A percentile compares a stretch with the other conserved stretches of the same genome.
These are phyloP conservation scores for Yponomeuta malinellus DNA, from an alignment of 2,888 invertebrate species.

Conservation along the genomic window DNA sequence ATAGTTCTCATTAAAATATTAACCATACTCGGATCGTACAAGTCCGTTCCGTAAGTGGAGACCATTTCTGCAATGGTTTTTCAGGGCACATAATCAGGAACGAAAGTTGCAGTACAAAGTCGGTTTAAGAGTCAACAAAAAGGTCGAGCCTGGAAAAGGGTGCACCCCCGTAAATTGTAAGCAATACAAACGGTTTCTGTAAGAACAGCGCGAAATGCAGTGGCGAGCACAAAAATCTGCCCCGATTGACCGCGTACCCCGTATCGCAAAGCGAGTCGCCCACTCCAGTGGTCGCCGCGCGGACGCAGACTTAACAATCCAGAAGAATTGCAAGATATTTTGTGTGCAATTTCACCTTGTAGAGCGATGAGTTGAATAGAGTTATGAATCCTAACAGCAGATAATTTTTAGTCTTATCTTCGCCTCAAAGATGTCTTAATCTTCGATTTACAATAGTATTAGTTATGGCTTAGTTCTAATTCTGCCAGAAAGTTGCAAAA, in stretches of 20 bases:
- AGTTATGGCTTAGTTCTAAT: no score
- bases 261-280: conserved; percentile 16
- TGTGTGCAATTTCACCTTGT: not conserved
- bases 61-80: not conserved
- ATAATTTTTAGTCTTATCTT: no score
- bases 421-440: no score
- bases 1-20: not conserved
- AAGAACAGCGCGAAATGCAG: conserved; percentile 20
- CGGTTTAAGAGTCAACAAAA: not conserved
- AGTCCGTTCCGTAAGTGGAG: not conserved
- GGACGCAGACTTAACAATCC: not conserved
- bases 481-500: no score
- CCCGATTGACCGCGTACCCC: conserved; percentile 29
- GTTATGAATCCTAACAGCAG: no score
- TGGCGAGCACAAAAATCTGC: conserved; percentile 22
- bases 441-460: no score
- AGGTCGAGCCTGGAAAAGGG: conserved; percentile 13
- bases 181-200: conserved; percentile 9
- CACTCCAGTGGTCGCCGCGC: not conserved
- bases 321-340: not conserved
- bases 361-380: no score
- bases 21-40: not conserved
- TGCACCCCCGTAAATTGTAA: conserved; percentile 15
- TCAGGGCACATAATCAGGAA: not conserved
- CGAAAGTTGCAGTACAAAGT: conserved; percentile 2